Evolutionary conservation across 2,113 vertebrate genomes (phyloP).

Genomic region (Rhegmatorhina hoffmannsi): DNA sequence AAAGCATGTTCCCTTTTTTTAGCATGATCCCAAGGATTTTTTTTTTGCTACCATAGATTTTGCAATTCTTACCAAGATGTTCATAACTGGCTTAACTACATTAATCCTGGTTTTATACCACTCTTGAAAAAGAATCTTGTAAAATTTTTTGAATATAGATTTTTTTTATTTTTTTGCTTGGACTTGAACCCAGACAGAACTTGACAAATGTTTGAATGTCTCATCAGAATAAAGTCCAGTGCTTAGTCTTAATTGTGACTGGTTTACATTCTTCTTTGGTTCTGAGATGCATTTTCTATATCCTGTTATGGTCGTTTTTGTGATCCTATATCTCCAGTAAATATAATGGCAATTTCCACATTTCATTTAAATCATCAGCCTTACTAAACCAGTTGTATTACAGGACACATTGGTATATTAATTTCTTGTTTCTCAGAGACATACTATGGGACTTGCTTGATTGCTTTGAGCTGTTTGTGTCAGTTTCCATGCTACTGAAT

Average conservation of each 20-base stretch:
- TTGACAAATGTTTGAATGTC: background rate
- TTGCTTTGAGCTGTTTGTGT: background rate
- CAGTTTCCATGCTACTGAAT: background rate
- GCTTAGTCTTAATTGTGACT: background rate
- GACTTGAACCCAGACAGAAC: background rate
- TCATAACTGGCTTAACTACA: background rate
- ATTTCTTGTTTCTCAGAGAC: background rate
- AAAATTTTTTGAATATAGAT: background rate
- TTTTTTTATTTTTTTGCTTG: background rate
- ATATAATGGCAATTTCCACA: background rate
- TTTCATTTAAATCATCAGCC: background rate
- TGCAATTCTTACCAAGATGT: background rate
- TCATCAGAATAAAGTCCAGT: background rate
- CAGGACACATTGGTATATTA: background rate
- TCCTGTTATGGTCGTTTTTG: background rate
- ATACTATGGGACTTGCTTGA: background rate
- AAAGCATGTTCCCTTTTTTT: background rate
- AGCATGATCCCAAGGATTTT: background rate
- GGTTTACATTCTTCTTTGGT: background rate
- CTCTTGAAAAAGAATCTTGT: background rate
- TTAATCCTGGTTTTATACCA: background rate
- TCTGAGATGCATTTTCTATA: background rate
- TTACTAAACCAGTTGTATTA: background rate
- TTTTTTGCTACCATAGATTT: background rate
- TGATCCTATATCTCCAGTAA: background rate